phyloP scores from a whole-genome alignment of 2,797 vertebrate species.

The Chloroceryle amazona region DNA sequence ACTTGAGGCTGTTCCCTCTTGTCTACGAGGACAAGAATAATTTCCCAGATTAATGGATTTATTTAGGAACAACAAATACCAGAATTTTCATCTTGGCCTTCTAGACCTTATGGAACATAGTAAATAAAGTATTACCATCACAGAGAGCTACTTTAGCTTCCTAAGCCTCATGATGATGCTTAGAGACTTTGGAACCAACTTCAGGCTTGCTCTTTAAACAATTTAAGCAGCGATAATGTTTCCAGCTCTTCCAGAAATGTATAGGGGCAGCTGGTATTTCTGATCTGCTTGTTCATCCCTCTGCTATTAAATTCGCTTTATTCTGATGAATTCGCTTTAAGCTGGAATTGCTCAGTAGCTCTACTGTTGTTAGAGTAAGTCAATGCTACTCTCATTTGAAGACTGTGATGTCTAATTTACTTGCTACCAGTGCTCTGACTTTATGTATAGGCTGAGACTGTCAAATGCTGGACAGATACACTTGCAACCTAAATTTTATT shows the following conservation, averaged over 20 bases:
- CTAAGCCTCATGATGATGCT: background rate
- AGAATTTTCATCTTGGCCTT: background rate
- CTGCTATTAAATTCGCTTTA: background rate
- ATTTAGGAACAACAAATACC: background rate
- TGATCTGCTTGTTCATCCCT: background rate
- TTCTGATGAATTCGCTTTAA: background rate
- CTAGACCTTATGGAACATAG: background rate
- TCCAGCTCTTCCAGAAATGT: background rate
- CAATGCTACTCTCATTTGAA: background rate
- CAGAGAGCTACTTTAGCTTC: background rate
- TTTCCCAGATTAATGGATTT: background rate
- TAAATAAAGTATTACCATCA: background rate
- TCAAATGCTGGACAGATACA: background rate
- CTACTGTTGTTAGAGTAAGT: background rate
- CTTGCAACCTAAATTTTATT: background rate
- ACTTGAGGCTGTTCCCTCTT: background rate
- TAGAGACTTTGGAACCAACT: background rate
- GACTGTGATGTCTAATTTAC: background rate
- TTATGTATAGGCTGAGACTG: background rate
- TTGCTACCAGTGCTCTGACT: background rate
- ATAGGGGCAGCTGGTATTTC: background rate
- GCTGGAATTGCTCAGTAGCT: background rate
- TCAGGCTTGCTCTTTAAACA: background rate
- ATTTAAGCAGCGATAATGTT: background rate
- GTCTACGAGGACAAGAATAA: background rate